Conservation (phyloP, 1,140 invertebrate genomes). For the Rhynchophorus ferrugineus region DNA sequence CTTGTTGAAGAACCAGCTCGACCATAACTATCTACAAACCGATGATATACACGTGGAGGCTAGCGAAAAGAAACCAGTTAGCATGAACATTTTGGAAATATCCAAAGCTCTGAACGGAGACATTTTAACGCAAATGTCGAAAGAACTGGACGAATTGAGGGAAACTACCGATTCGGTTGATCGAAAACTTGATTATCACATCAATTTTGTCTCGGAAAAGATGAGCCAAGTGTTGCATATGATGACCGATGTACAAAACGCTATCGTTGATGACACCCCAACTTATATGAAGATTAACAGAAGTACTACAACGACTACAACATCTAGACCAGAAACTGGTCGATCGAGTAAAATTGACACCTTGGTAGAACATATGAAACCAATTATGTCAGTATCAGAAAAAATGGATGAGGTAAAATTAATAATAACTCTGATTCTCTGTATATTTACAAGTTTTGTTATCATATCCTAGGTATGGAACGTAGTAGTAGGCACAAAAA, state of each 20-base stretch:
- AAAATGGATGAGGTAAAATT: conserved; percentile 67
- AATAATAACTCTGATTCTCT: neutral
- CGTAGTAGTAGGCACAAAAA: conserved; percentile 78
- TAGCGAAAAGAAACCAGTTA: conserved; percentile 75
- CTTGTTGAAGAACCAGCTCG: conserved; percentile 69
- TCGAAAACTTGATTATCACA: conserved; percentile 75
- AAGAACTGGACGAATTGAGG: conserved; percentile 64
- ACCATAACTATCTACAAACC: conserved; percentile 68
- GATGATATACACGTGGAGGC: conserved; percentile 78
- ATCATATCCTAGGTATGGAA: conserved; percentile 56
- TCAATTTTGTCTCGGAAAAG: conserved; percentile 73
- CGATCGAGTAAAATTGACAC: conserved; percentile 69
- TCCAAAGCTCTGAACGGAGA: conserved; percentile 70
- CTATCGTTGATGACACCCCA: conserved; percentile 57
- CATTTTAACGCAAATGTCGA: conserved; percentile 64
- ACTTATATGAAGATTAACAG: conserved; percentile 31
- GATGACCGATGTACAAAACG: conserved; percentile 72
- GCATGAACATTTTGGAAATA: conserved; percentile 69
- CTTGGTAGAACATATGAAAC: conserved; percentile 68
- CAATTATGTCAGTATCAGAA: conserved; percentile 74
- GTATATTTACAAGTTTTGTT: neutral
- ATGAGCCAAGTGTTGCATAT: conserved; percentile 66
- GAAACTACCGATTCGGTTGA: conserved; percentile 71
- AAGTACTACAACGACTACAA: conserved; percentile 40
- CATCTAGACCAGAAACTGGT: conserved; percentile 43